Evolutionary conservation across 2,113 vertebrate species (phyloP).

Genomic region (Dolichotis patagonum): DNA sequence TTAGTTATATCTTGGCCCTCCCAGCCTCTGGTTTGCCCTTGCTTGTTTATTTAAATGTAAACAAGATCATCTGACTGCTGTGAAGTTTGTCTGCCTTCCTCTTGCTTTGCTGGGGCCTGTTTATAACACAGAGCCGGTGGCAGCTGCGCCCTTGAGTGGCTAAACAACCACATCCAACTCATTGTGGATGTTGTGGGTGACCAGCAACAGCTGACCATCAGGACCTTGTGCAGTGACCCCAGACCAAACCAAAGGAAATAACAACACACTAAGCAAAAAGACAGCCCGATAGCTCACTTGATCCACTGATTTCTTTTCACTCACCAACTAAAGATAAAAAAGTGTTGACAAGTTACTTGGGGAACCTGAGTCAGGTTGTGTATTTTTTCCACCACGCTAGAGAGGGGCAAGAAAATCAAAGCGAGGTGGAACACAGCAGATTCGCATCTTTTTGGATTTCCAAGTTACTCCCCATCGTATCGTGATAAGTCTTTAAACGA

Average conservation of each 20-base stretch:
- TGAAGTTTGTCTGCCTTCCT: constrained; percentile 36
- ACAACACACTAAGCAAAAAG: not conserved
- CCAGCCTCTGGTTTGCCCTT: not conserved
- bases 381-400: not conserved
- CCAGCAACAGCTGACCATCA: not conserved
- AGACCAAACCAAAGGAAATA: constrained; percentile 3
- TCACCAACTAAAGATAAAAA: constrained; percentile 22
- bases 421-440: not conserved
- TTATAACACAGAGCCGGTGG: not conserved
- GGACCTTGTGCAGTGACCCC: not conserved
- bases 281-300: not conserved
- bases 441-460: not conserved
- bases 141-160: not conserved
- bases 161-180: constrained; percentile 25
- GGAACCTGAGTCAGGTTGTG: constrained; percentile 30
- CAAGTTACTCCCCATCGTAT: not conserved
- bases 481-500: constrained; percentile 17
- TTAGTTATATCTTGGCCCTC: not conserved
- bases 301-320: constrained; percentile 23
- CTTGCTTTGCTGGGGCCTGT: constrained; percentile 12
- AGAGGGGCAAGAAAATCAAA: not conserved
- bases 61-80: constrained; percentile 33
- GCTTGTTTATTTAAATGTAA: constrained; percentile 51
- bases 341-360: constrained; percentile 3
- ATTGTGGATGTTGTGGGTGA: too few relatives aligned